Conservation (phyloP, 2,113 vertebrate genomes). For the Rutilus rutilus region DNA sequence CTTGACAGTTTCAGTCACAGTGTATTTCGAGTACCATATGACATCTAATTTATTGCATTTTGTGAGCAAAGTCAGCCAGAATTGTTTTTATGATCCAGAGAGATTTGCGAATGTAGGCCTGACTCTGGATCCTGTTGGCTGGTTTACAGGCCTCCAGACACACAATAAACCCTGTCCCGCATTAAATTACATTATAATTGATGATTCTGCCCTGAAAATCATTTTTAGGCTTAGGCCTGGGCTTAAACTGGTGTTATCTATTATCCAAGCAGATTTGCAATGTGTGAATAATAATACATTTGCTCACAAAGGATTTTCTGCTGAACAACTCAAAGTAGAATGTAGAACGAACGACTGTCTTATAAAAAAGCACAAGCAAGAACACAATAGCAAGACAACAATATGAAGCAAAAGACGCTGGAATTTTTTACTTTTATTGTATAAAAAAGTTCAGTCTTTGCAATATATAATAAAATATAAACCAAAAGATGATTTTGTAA, state of each 20-base stretch:
- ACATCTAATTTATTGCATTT: slow-evolving; percentile 28
- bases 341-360: neutral
- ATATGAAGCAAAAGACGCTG: neutral
- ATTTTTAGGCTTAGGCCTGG: slow-evolving; percentile 21
- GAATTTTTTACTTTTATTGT: neutral
- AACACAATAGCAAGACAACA: neutral
- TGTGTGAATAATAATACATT: slow-evolving; percentile 24
- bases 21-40: neutral
- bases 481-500: neutral
- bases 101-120: slow-evolving; percentile 26
- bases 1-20: slow-evolving; percentile 8
- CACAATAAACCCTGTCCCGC: neutral
- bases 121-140: neutral
- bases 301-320: neutral
- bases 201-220: slow-evolving; percentile 26
- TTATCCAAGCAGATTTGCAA: slow-evolving; percentile 7
- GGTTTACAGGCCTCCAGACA: slow-evolving; percentile 3
- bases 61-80: slow-evolving; percentile 16
- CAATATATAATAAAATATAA: neutral
- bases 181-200: slow-evolving; percentile 25
- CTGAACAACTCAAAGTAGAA: neutral
- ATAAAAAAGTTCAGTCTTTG: neutral
- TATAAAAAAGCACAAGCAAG: neutral
- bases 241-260: slow-evolving; percentile 20
- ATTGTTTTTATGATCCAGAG: neutral